These are phyloP conservation scores for Gobio gobio DNA, from an alignment of 2,113 vertebrate genomes.

Conservation along the genomic window DNA sequence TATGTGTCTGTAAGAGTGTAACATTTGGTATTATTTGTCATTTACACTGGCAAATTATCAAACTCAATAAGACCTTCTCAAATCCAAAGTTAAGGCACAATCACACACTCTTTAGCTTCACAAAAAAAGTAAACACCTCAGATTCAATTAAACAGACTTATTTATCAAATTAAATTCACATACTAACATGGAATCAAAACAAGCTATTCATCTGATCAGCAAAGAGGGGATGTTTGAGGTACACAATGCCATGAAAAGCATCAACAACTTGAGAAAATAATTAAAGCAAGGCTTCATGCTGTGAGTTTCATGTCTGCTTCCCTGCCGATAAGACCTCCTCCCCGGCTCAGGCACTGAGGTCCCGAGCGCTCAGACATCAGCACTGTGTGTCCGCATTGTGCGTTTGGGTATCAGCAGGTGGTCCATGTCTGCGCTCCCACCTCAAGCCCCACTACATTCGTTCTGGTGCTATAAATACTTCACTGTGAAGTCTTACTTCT, in stretches of 20 bases:
- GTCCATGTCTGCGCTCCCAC: conserved; percentile 2
- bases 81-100: not conserved
- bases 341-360: conserved; percentile 15
- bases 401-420: conserved; percentile 7
- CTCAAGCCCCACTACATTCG: not conserved
- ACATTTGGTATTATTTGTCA: not conserved
- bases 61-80: not conserved
- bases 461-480: conserved; percentile 39
- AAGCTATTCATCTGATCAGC: conserved; percentile 25
- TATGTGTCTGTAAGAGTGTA: not conserved
- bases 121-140: not conserved
- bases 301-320: conserved; percentile 54
- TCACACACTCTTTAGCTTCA: not conserved
- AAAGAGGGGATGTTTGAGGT: conserved; percentile 35
- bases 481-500: not conserved
- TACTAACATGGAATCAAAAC: conserved; percentile 33
- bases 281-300: conserved; percentile 43
- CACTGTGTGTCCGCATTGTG: not conserved
- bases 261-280: conserved; percentile 54
- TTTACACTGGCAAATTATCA: not conserved
- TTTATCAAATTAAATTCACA: conserved; percentile 9
- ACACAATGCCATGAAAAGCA: conserved; percentile 51
- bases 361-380: not conserved
- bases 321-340: conserved; percentile 56
- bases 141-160: not conserved